These are phyloP conservation scores for Sinotaia quadrata DNA, from an alignment of 2,888 invertebrate genomes.

Conservation along the genomic window DNA sequence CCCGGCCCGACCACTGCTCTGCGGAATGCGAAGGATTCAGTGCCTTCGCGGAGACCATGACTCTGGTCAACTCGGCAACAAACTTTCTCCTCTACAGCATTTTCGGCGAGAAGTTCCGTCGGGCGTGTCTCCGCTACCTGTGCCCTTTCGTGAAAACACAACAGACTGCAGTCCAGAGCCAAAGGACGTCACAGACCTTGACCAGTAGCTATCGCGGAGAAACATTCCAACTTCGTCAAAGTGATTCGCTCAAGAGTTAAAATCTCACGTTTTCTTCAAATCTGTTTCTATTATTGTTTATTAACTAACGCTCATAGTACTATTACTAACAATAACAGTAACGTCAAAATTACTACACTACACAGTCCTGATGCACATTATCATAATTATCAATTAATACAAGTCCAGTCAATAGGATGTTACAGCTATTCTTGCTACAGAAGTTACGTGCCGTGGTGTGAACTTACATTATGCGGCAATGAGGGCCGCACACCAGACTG, in stretches of 20 bases:
- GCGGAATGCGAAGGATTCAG: constrained; percentile 53
- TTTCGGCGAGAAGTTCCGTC: constrained; percentile 66
- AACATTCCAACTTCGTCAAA: constrained; percentile 18
- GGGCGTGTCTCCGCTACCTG: constrained; percentile 42
- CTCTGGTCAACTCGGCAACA: constrained; percentile 65
- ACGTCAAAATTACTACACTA: too few relatives aligned
- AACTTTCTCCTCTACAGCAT: constrained; percentile 69
- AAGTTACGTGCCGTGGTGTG: too few relatives aligned
- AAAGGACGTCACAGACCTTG: constrained; percentile 21
- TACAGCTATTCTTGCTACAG: too few relatives aligned
- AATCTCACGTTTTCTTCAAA: too few relatives aligned
- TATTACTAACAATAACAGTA: too few relatives aligned
- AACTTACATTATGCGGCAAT: too few relatives aligned
- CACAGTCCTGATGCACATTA: too few relatives aligned
- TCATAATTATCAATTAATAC: too few relatives aligned
- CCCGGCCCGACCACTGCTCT: constrained; percentile 41
- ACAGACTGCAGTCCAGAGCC: constrained; percentile 1
- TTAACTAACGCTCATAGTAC: too few relatives aligned
- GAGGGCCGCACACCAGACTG: too few relatives aligned
- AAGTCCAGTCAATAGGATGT: too few relatives aligned
- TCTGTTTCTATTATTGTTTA: too few relatives aligned
- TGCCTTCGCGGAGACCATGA: constrained; percentile 60
- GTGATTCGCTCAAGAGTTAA: constrained; percentile 7
- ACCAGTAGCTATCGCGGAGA: constrained; percentile 27
- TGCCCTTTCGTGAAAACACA: constrained; percentile 23